Percentiles rank a stretch among this genome's conserved stretches.
These are phyloP conservation scores for Todus mexicanus DNA, from an alignment of 2,797 vertebrate genomes.

Conservation along the genomic window DNA sequence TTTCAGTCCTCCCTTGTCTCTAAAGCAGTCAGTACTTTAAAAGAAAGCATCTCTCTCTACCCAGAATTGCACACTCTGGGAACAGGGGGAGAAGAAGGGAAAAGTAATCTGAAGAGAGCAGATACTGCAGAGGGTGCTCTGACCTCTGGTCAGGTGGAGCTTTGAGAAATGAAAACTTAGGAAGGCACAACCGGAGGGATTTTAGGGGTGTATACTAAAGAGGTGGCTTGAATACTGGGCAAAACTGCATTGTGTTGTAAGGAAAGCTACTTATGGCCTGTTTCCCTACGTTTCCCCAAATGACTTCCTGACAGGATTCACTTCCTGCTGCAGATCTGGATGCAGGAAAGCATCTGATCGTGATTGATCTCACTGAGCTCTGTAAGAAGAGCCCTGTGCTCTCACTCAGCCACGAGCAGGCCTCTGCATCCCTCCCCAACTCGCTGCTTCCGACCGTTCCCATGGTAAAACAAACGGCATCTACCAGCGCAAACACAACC, in stretches of 20 bases:
- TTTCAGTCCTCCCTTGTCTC: not conserved
- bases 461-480: not conserved
- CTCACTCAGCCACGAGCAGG: not conserved
- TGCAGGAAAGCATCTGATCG: not conserved
- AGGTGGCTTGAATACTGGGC: not conserved
- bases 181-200: not conserved
- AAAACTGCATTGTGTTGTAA: not conserved
- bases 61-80: not conserved
- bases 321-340: constrained; percentile 2
- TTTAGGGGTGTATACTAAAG: not conserved
- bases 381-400: not conserved
- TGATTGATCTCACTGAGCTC: not conserved
- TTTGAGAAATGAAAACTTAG: not conserved
- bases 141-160: not conserved
- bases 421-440: not conserved
- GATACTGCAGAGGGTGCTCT: not conserved
- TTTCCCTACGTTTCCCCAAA: not conserved
- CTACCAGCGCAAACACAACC: not conserved
- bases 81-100: not conserved
- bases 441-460: not conserved
- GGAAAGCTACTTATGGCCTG: not conserved
- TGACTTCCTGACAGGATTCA: not conserved
- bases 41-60: not conserved
- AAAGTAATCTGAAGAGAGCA: not conserved
- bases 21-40: not conserved